These are phyloP conservation scores for Scaptomyza reducta DNA, from an alignment of 2,888 invertebrate species.

Conservation along the genomic window DNA sequence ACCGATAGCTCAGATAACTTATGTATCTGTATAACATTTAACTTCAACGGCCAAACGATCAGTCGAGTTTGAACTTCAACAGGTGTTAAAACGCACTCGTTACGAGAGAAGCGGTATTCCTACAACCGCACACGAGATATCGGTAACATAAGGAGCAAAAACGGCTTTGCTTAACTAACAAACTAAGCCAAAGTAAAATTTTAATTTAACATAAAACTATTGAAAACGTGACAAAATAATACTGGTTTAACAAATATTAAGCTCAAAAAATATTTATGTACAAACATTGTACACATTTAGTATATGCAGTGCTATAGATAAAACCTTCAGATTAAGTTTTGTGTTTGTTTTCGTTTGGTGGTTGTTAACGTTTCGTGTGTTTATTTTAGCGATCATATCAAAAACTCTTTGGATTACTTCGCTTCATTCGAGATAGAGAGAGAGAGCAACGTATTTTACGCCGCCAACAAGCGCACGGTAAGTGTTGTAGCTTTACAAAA, in stretches of 20 bases:
- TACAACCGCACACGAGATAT: constrained; percentile 47
- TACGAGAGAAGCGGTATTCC: constrained; percentile 44
- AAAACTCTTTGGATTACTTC: constrained; percentile 68
- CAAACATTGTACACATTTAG: constrained; percentile 8
- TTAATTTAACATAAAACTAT: constrained; percentile 6
- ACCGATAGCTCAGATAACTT: not conserved
- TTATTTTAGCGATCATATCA: constrained; percentile 69
- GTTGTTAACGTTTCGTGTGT: constrained; percentile 69
- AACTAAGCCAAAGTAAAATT: constrained; percentile 24
- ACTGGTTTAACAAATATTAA: constrained; percentile 24
- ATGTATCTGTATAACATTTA: constrained; percentile 17
- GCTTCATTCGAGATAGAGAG: constrained; percentile 41
- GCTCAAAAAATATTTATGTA: constrained; percentile 5
- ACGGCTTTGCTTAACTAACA: constrained; percentile 28
- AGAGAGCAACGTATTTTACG: constrained; percentile 39
- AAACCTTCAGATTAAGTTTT: constrained; percentile 51
- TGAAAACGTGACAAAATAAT: constrained; percentile 38
- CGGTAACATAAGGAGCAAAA: constrained; percentile 48
- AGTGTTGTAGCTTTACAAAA: constrained; percentile 14
- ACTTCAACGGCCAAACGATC: constrained; percentile 45
- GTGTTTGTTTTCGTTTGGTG: constrained; percentile 59
- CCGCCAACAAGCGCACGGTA: constrained; percentile 35
- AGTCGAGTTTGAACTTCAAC: constrained; percentile 74
- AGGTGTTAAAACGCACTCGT: constrained; percentile 67
- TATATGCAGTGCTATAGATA: constrained; percentile 38